Percentiles rank a stretch among this genome's conserved stretches.
Evolutionary conservation across 64 coral and sea anemone genomes (phyloP).

Genomic region (Montipora foliosa): DNA sequence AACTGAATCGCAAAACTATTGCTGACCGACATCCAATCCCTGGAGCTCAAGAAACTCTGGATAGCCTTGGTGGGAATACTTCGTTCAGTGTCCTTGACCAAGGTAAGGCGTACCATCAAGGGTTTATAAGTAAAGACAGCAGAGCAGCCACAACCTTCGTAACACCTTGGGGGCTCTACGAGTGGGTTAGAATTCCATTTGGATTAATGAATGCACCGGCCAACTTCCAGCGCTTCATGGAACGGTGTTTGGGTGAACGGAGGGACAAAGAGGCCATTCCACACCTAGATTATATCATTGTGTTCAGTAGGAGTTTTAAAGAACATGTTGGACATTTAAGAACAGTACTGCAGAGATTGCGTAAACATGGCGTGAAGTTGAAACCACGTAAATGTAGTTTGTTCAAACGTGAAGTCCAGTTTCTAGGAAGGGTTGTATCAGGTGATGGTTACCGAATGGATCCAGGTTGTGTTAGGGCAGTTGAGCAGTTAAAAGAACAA

Average conservation of each 20-base stretch:
- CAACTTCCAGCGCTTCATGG: conserved; percentile 68
- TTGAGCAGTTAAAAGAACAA: too few species aligned
- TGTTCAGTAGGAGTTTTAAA: conserved; percentile 51
- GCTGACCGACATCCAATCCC: conserved; percentile 53
- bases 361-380: conserved; percentile 54
- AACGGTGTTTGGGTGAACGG: conserved; percentile 12
- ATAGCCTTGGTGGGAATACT: conserved; percentile 47
- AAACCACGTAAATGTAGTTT: conserved; percentile 50
- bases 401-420: conserved; percentile 19
- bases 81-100: conserved; percentile 61
- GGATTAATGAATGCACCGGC: conserved; percentile 55
- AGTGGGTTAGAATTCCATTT: conserved; percentile 58
- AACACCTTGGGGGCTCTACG: conserved; percentile 41
- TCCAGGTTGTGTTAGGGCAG: too few species aligned
- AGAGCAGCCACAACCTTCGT: conserved; percentile 45
- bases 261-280: conserved; percentile 64
- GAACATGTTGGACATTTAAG: conserved; percentile 59
- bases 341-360: conserved; percentile 27
- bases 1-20: conserved; percentile 35
- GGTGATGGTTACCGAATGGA: neutral
- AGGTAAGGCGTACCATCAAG: conserved; percentile 41
- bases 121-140: conserved; percentile 40
- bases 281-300: conserved; percentile 63
- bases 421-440: neutral
- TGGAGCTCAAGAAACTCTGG: conserved; percentile 44